These are phyloP conservation scores for Bubo scandiacus DNA, from an alignment of 2,113 vertebrate genomes.

Conservation along the genomic window DNA sequence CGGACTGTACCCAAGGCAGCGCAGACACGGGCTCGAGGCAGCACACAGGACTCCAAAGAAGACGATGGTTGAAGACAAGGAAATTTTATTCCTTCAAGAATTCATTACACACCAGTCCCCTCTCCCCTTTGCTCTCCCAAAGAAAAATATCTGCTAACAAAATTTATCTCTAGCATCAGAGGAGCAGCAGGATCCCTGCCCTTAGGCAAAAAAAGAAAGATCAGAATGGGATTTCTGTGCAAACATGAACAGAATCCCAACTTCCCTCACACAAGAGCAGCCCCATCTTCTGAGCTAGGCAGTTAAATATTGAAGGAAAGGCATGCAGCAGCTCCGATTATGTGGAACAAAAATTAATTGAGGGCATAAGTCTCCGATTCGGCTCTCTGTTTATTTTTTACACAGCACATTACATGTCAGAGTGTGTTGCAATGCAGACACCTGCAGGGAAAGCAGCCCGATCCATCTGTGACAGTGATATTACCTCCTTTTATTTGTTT, in stretches of 20 bases:
- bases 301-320: constrained; percentile 30
- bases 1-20: not conserved
- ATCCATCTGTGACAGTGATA: not conserved
- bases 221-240: constrained; percentile 29
- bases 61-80: not conserved
- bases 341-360: constrained; percentile 63
- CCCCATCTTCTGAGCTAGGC: not conserved
- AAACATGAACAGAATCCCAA: not conserved
- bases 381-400: constrained; percentile 37
- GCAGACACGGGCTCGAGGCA: not conserved
- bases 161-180: constrained; percentile 32
- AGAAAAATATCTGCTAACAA: constrained; percentile 18
- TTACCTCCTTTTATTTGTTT: constrained; percentile 17
- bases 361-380: constrained; percentile 23
- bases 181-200: constrained; percentile 42
- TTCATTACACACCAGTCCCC: not conserved
- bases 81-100: not conserved
- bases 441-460: constrained; percentile 8
- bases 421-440: not conserved
- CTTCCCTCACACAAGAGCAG: not conserved
- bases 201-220: constrained; percentile 1
- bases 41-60: not conserved
- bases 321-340: constrained; percentile 20
- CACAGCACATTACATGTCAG: not conserved
- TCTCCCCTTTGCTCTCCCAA: constrained; percentile 33